Conservation (phyloP, 2,113 vertebrate species). For the Perognathus longimembris region DNA sequence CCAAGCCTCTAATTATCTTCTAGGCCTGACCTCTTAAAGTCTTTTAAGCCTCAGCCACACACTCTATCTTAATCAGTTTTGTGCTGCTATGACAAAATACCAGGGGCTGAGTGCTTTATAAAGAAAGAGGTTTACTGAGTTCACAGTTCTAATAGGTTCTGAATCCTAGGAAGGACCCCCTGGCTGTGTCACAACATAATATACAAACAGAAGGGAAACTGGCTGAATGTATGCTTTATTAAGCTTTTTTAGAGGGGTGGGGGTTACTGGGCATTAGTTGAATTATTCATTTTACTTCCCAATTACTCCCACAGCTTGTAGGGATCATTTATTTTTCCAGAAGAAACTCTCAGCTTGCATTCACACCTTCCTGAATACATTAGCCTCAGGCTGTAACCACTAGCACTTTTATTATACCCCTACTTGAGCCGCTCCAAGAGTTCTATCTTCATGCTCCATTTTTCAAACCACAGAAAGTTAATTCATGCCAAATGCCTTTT, state of each 20-base stretch:
- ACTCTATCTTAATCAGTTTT: neutral
- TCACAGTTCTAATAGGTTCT: neutral
- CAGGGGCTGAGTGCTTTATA: neutral
- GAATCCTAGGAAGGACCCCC: fast-evolving
- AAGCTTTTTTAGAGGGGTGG: neutral
- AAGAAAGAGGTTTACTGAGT: neutral
- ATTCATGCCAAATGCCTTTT: constrained; percentile 79
- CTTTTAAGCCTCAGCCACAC: neutral
- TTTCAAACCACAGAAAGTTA: constrained; percentile 61
- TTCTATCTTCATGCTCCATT: neutral
- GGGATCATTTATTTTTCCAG: neutral
- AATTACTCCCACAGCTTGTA: neutral
- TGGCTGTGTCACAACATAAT: neutral
- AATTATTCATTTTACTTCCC: constrained; percentile 44
- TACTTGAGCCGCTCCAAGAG: neutral
- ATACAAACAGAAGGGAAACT: neutral
- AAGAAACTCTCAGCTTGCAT: neutral
- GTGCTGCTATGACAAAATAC: neutral
- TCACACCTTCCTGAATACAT: neutral
- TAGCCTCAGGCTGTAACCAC: neutral
- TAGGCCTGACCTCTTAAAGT: neutral
- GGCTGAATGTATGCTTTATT: too few species aligned
- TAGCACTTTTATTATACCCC: neutral
- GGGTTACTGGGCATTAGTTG: neutral
- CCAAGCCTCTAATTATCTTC: neutral